Base-by-base conservation (phyloP, 2,888 invertebrate genomes). In the Thumatha senex region DNA sequence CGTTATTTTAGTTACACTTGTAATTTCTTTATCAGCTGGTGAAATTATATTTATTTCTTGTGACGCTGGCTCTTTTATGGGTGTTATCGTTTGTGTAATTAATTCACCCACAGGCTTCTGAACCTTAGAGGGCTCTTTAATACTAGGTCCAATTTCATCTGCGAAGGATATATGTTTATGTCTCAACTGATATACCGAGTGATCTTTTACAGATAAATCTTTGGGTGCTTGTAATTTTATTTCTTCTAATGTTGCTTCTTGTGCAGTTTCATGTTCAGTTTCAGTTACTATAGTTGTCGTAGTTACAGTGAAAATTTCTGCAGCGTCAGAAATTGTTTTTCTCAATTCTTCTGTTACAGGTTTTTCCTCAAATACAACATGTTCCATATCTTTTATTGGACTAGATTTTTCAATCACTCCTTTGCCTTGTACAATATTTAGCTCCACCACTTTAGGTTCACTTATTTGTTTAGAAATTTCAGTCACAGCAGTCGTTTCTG, bases 231-330 rank as follows among this genome's bases (percentile, higher is more conserved):
- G 11, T 29, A 40, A 13, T 34, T 40, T 35, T 29, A 14, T 14
- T 12, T 44, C 35, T 29, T 35, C 29, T 30, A 39, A 43, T 13
- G 50, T 40, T 43, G 56, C 49, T 48, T 67, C 67, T 11, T 63
- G 54, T 7, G 62, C 55, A 8, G 64, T 59, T 38, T 71, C 74
- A 31, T 66, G 70, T 46, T 81, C 72, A 4, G 82, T 78, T 49
- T 78, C 78, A n/a, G 78, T 67, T 44, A 78, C 70, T 41, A 69
- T 72, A 5, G 77, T 82, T 63, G 76, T 78, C 61, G 76, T 79
- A 1, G 77, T 63, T 4, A 80, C 60, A 2, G 79, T 82, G 18
- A 79, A 69, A 46, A 79, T 65, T 70, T 79, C 74, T 41, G 75
- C 70, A 35, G 69, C 78, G 50, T 74, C 74, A 42, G 74, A 70